phyloP scores from a whole-genome alignment of 2,113 vertebrate genomes.

The Trinectes maculatus region DNA sequence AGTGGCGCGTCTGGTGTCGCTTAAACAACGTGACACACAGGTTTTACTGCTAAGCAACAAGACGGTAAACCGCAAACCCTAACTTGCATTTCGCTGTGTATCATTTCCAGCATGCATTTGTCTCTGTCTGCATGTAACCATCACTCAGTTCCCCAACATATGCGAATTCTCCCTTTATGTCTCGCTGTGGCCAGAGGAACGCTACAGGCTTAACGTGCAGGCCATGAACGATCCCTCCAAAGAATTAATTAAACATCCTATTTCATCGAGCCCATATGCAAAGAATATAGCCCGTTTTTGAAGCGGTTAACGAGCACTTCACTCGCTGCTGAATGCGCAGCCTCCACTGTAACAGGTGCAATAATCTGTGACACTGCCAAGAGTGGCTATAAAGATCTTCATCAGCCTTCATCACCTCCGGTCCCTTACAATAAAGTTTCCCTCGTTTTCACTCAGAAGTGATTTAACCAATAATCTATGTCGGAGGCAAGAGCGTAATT shows the following conservation, averaged over 20 bases:
- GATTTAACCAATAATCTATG: constrained; percentile 50
- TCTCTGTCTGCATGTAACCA: constrained; percentile 23
- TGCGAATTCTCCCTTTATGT: not conserved
- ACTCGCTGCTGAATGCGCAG: constrained; percentile 7
- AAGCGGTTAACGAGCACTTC: constrained; percentile 38
- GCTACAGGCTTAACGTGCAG: constrained; percentile 9
- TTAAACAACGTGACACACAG: constrained; percentile 47
- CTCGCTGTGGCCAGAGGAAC: no score
- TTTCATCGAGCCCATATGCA: no score
- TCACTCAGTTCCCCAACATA: not conserved
- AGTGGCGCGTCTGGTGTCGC: constrained; percentile 27
- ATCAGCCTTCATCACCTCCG: constrained; percentile 11
- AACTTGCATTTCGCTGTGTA: constrained; percentile 18
- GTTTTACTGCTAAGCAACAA: constrained; percentile 44
- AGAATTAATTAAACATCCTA: constrained; percentile 49
- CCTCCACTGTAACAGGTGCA: constrained; percentile 28
- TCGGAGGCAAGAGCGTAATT: constrained; percentile 63
- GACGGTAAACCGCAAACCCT: constrained; percentile 21
- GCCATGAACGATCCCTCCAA: constrained; percentile 20
- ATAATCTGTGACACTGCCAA: constrained; percentile 17
- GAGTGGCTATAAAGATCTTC: constrained; percentile 26
- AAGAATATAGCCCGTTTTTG: constrained; percentile 11
- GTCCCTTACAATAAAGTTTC: no score
- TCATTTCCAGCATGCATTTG: not conserved
- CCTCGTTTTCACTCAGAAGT: no score